Evolutionary conservation across 2,113 vertebrate genomes (phyloP).

Genomic region (Cathartes aura): DNA sequence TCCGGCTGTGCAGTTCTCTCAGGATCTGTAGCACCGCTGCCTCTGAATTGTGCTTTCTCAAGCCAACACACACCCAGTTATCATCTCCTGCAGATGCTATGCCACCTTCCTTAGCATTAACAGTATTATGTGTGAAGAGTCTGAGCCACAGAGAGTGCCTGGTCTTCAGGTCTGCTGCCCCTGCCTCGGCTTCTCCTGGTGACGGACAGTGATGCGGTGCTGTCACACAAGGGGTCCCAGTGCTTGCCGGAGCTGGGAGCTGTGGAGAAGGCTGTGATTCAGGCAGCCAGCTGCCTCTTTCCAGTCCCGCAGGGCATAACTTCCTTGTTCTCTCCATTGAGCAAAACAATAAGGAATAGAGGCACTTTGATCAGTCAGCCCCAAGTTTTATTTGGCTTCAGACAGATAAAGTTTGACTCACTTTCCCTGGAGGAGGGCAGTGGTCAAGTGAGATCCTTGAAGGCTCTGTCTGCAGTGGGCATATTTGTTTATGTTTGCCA

Average conservation of each 20-base stretch:
- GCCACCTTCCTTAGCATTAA: not conserved
- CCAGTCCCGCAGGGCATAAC: not conserved
- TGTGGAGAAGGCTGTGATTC: not conserved
- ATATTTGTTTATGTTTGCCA: not conserved
- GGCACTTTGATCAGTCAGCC: not conserved
- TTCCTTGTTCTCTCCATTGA: not conserved
- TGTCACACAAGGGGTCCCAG: fast-evolving
- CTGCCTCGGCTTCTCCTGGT: not conserved
- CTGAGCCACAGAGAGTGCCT: not conserved
- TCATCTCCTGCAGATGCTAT: not conserved
- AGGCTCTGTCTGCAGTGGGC: not conserved
- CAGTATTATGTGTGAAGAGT: fast-evolving
- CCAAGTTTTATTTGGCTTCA: not conserved
- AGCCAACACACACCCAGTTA: not conserved
- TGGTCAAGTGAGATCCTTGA: not conserved
- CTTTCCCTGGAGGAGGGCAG: not conserved
- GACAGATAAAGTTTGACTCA: not conserved
- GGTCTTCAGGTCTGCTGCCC: not conserved
- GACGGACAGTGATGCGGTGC: fast-evolving
- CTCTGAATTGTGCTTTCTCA: not conserved
- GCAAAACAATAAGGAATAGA: not conserved
- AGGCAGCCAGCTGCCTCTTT: not conserved
- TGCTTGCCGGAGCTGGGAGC: not conserved
- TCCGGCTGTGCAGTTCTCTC: not conserved
- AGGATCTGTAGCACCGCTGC: fast-evolving